These are phyloP conservation scores for Salvelinus alpinus DNA, from an alignment of 2,113 vertebrate species.

Conservation along the genomic window DNA sequence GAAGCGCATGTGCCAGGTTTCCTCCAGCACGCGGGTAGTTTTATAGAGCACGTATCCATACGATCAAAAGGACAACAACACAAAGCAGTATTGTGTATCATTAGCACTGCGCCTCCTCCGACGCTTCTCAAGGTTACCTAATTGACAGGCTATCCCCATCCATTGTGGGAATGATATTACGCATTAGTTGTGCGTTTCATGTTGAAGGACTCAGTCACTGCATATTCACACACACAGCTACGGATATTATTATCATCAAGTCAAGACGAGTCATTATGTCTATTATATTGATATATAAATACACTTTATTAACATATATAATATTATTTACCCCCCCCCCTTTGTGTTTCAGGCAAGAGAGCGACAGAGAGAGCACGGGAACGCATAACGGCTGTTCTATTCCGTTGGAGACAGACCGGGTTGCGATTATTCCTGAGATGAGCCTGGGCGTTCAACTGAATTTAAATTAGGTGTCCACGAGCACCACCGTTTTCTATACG, in stretches of 20 bases:
- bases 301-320: not conserved
- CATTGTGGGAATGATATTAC: constrained; percentile 72
- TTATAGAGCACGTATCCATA: constrained; percentile 5
- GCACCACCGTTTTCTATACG: constrained; percentile 68
- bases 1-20: constrained; percentile 34
- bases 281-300: not conserved
- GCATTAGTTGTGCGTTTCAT: constrained; percentile 59
- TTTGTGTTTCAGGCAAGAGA: constrained; percentile 62
- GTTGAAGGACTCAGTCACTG: not conserved
- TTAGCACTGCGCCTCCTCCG: constrained; percentile 31
- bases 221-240: not conserved
- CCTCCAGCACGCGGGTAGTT: constrained; percentile 21
- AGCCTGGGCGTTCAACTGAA: constrained; percentile 75
- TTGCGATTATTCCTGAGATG: constrained; percentile 74
- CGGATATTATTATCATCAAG: not conserved
- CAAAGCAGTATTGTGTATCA: constrained; percentile 41
- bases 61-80: constrained; percentile 31
- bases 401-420: constrained; percentile 61
- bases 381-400: constrained; percentile 67
- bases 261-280: not conserved
- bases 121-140: constrained; percentile 76
- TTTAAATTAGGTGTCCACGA: constrained; percentile 76
- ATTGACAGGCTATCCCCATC: constrained; percentile 72
- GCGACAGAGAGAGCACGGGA: constrained; percentile 24
- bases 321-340: constrained; percentile 12